phyloP scores from a whole-genome alignment of 2,113 vertebrate genomes.

The Suncus etruscus region DNA sequence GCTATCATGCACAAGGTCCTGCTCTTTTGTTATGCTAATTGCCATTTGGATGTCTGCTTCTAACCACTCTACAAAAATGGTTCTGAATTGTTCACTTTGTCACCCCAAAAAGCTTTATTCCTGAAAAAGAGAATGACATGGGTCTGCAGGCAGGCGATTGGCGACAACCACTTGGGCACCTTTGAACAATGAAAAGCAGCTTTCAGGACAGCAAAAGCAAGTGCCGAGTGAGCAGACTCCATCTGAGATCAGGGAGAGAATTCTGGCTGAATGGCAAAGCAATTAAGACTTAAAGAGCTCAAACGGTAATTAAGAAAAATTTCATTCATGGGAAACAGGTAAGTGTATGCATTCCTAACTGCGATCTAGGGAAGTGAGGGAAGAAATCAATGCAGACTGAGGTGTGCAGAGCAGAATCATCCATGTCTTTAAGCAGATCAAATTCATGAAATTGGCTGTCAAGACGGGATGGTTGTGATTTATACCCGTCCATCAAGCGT shows the following conservation, averaged over 20 bases:
- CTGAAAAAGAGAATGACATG: constrained; percentile 79
- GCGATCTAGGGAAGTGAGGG: constrained; percentile 83
- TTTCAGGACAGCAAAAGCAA: constrained; percentile 81
- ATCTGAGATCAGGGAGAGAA: constrained; percentile 84
- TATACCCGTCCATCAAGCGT: constrained; percentile 97
- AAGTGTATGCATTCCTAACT: constrained; percentile 83
- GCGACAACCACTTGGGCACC: constrained; percentile 82
- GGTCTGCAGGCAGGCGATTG: constrained; percentile 76
- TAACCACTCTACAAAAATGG: neutral
- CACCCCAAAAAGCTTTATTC: constrained; percentile 58
- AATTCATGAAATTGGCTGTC: constrained; percentile 99
- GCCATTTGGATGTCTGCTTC: constrained; percentile 22
- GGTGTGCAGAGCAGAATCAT: constrained; percentile 87
- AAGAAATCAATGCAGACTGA: constrained; percentile 87
- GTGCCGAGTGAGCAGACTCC: constrained; percentile 51
- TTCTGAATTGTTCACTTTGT: constrained; percentile 75
- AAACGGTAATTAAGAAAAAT: constrained; percentile 91
- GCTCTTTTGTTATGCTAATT: constrained; percentile 30
- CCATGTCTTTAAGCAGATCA: constrained; percentile 99
- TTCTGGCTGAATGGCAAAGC: constrained; percentile 86
- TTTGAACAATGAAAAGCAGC: constrained; percentile 80
- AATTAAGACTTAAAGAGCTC: constrained; percentile 90
- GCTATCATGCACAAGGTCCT: neutral
- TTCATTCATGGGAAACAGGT: constrained; percentile 88
- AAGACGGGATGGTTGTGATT: constrained; percentile 98